Conservation (phyloP, 1,140 invertebrate species). For the Condylostylus longicornis region DNA sequence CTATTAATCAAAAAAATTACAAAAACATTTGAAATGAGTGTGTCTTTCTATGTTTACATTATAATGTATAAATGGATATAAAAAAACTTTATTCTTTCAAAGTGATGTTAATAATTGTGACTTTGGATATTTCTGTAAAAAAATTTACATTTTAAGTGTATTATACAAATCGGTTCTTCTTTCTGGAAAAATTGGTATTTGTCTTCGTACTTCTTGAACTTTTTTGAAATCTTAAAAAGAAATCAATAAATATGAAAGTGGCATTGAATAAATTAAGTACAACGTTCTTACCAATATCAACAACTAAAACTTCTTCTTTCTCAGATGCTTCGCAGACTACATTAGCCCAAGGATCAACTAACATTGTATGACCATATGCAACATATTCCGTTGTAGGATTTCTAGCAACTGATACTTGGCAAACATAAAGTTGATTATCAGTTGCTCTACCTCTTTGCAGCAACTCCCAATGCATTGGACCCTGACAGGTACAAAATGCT, state of each 20-base stretch:
- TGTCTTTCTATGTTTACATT: too few relatives aligned
- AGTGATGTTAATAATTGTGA: too few relatives aligned
- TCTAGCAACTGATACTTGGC: conserved; percentile 59
- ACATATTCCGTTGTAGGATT: conserved; percentile 57
- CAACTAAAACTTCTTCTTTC: conserved; percentile 54
- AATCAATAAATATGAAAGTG: conserved; percentile 6
- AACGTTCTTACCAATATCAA: conserved; percentile 49
- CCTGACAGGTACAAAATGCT: conserved; percentile 95
- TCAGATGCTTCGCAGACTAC: conserved; percentile 55
- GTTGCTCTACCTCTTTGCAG: conserved; percentile 62
- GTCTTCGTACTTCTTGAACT: conserved; percentile 57
- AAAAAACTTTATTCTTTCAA: too few relatives aligned
- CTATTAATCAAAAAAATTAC: too few relatives aligned
- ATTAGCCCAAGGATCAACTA: conserved; percentile 79
- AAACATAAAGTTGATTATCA: conserved; percentile 74
- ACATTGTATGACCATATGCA: conserved; percentile 75
- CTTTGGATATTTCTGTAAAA: too few relatives aligned
- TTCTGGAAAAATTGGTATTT: conserved; percentile 67
- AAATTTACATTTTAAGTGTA: conserved; percentile 3
- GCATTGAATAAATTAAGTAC: too few relatives aligned
- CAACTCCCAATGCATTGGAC: conserved; percentile 82
- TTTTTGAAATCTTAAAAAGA: conserved; percentile 49
- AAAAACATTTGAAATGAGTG: too few relatives aligned
- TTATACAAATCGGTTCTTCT: conserved; percentile 68
- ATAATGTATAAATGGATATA: too few relatives aligned